Evolutionary conservation across 2,797 vertebrate genomes (phyloP).

Genomic region (Helarctos malayanus): DNA sequence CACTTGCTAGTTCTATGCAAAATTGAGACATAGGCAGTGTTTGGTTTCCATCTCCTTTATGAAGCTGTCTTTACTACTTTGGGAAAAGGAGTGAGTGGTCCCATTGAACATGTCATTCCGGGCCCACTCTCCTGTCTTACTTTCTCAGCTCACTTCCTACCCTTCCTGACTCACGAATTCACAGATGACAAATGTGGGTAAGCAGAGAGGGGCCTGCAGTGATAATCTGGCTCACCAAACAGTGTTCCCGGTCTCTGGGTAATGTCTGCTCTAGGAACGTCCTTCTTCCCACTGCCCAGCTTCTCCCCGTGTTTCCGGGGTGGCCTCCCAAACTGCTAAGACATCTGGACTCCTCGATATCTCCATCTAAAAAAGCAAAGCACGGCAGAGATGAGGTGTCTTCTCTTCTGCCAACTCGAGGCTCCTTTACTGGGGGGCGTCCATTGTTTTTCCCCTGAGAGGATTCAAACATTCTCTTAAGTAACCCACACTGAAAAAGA

Average conservation of each 20-base stretch:
- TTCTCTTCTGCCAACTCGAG: neutral
- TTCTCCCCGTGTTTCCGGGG: neutral
- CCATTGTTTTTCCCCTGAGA: neutral
- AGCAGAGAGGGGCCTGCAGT: neutral
- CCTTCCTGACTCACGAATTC: neutral
- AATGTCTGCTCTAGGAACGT: neutral
- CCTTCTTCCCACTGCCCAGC: neutral
- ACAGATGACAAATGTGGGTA: neutral
- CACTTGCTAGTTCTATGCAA: neutral
- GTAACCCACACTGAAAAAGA: neutral
- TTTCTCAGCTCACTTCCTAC: neutral
- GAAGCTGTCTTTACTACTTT: no score
- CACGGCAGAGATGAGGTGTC: neutral
- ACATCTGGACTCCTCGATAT: neutral
- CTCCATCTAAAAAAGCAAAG: neutral
- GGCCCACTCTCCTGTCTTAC: rapidly evolving
- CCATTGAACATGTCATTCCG: rapidly evolving
- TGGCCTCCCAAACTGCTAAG: neutral
- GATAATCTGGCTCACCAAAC: neutral
- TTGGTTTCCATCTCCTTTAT: neutral
- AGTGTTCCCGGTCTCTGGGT: neutral
- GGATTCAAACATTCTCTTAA: neutral
- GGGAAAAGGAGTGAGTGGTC: neutral
- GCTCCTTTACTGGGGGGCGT: neutral
- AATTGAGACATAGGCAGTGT: neutral